These are phyloP conservation scores for Brotula barbata DNA, from an alignment of 2,797 vertebrate species.

Conservation along the genomic window DNA sequence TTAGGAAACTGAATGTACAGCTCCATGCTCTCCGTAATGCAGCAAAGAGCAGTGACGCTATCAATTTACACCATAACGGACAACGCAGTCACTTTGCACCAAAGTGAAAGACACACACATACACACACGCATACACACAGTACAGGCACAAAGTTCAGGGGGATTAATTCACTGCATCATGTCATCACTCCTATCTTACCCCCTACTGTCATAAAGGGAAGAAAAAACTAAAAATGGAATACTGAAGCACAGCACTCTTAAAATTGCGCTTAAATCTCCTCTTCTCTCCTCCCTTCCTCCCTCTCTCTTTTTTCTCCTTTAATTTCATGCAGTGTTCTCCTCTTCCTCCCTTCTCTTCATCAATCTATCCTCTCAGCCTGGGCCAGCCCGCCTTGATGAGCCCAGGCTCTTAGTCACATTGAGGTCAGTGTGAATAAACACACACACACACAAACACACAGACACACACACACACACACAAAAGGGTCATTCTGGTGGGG, in stretches of 20 bases:
- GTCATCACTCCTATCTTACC: constrained; percentile 68
- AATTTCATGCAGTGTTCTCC: constrained; percentile 30
- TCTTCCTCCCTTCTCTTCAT: constrained; percentile 69
- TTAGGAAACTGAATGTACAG: constrained; percentile 73
- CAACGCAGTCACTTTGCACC: constrained; percentile 74
- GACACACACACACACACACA: constrained; percentile 9
- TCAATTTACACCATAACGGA: constrained; percentile 74
- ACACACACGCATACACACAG: constrained; percentile 26
- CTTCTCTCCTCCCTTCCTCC: constrained; percentile 1
- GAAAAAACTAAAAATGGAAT: constrained; percentile 32
- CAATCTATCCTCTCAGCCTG: constrained; percentile 77
- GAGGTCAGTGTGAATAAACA: constrained; percentile 83
- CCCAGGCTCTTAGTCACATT: constrained; percentile 98
- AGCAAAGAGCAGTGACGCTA: constrained; percentile 70
- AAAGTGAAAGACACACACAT: constrained; percentile 67
- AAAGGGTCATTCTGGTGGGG: constrained; percentile 81
- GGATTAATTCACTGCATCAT: constrained; percentile 72
- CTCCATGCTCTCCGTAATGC: constrained; percentile 65
- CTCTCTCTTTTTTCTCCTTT: constrained; percentile 21
- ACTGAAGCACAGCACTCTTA: constrained; percentile 23
- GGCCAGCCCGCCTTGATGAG: constrained; percentile 83
- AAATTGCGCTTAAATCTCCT: constrained; percentile 28
- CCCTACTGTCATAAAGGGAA: constrained; percentile 52
- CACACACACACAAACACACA: constrained; percentile 12
- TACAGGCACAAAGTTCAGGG: constrained; percentile 57